Base-by-base conservation (phyloP, 2,888 invertebrate species). In the Thelaira solivaga region DNA sequence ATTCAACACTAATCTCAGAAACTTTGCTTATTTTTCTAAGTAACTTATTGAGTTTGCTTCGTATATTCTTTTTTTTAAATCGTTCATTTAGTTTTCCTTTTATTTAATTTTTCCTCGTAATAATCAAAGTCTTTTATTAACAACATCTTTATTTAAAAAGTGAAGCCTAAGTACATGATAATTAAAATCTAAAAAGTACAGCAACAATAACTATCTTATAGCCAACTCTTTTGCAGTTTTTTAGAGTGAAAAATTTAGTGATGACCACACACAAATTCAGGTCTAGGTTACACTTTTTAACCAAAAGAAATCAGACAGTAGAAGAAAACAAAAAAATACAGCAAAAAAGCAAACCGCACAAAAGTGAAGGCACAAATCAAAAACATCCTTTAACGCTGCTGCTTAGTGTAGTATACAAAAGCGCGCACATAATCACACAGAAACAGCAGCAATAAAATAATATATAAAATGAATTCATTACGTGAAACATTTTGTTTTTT, bases 391-490 rank as follows among this genome's bases (percentile, higher is more conserved):
- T 71, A 43, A 53, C 18, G 61, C 71, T 53, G 61, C 71, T 53
- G 51, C 61, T 51, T 43, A 62, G 43, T 53, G 51, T 71, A 71
- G 51, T 53, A 51, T 36, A 71, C 71, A 71, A 71, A 71, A 41
- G 45, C 11, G 29, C 16, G 20, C 39, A 59, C 45, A 74, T 8
- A 31, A 24, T 29, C 11, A 57, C 18, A 16, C 31, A 45, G 18
- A 13, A 20, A 39, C 20, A 41, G 11, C 22, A 4, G 13, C 13
- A 59, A 68, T 47, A 69, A 59, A 74, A 64, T 65, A 59, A 64
- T 59, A 57, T 51, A 55, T 47, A 59, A 69, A 73, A 73, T 64
- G 77, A 78, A 73, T 78, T 78, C 77, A 77, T 77, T 78, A 78
- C 45, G 73, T 59, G 64, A 62, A 69, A 78, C 10, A 36, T 67